phyloP scores from a whole-genome alignment of 92 coral and sea anemone genomes.

The Parazoanthus swiftii region DNA sequence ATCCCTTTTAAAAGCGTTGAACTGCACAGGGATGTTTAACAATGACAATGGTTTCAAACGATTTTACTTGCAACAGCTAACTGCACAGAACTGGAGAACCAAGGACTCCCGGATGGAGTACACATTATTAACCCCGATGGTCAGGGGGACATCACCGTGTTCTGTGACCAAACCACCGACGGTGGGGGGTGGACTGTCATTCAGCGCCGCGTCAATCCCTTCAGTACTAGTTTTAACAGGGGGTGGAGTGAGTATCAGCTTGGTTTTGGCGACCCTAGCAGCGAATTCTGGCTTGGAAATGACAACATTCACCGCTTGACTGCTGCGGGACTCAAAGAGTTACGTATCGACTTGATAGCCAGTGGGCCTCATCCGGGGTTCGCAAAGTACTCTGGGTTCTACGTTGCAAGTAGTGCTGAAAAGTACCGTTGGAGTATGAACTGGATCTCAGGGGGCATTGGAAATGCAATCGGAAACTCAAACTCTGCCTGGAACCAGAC shows the following conservation, averaged over 20 bases:
- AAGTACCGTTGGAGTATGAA: conserved; percentile 12
- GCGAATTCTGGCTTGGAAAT: conserved; percentile 12
- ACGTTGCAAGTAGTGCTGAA: neutral
- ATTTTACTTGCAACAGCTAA: neutral
- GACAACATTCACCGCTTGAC: conserved; percentile 11
- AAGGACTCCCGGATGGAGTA: neutral
- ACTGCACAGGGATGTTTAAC: neutral
- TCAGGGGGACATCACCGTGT: conserved; percentile 12
- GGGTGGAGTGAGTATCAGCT: neutral
- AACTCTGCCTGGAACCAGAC: neutral
- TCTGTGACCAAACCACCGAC: conserved; percentile 36
- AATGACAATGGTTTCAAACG: neutral
- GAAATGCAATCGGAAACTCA: neutral
- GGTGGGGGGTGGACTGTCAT: conserved; percentile 46
- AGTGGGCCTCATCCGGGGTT: neutral
- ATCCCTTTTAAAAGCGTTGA: too few relatives aligned
- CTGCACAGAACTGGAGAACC: neutral
- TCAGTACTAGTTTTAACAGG: neutral
- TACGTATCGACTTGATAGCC: conserved; percentile 7
- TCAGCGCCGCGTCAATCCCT: conserved; percentile 23
- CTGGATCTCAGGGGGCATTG: conserved; percentile 10
- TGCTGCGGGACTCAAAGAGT: neutral
- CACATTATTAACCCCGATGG: conserved; percentile 33
- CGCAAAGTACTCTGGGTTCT: conserved; percentile 2
- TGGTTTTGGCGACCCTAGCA: conserved; percentile 2